phyloP scores from a whole-genome alignment of 2,113 vertebrate genomes.

The Toxotes chatareus region DNA sequence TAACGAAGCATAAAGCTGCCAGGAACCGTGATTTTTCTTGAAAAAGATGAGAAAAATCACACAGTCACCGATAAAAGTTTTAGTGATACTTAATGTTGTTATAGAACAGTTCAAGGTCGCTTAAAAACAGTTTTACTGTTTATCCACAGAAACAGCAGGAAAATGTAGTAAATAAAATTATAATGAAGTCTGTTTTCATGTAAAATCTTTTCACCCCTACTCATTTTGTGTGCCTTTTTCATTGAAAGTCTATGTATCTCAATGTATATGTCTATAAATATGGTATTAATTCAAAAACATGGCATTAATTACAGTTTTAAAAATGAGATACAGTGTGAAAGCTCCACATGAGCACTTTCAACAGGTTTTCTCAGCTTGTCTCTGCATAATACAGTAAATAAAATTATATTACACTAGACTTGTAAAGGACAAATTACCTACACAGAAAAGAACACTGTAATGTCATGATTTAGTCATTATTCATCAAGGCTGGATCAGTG shows the following conservation, averaged over 20 bases:
- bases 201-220: not conserved
- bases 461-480: not conserved
- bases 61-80: not conserved
- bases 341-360: too few species aligned
- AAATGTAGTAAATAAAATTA: not conserved
- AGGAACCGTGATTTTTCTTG: not conserved
- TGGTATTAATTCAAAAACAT: not conserved
- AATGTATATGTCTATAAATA: not conserved
- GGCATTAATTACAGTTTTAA: not conserved
- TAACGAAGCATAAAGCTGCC: not conserved
- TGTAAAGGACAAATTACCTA: not conserved
- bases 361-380: not conserved
- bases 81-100: not conserved
- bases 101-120: not conserved
- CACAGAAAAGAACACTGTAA: not conserved
- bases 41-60: not conserved
- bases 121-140: too few species aligned
- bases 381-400: not conserved
- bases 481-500: constrained; percentile 2
- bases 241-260: too few species aligned
- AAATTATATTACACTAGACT: not conserved
- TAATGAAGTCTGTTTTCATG: not conserved
- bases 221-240: not conserved
- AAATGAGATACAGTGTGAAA: not conserved
- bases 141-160: not conserved